Evolutionary conservation across 37 sponge, comb jelly and placozoan genomes (phyloP).

Genomic region (Cliona cf. orientalis): DNA sequence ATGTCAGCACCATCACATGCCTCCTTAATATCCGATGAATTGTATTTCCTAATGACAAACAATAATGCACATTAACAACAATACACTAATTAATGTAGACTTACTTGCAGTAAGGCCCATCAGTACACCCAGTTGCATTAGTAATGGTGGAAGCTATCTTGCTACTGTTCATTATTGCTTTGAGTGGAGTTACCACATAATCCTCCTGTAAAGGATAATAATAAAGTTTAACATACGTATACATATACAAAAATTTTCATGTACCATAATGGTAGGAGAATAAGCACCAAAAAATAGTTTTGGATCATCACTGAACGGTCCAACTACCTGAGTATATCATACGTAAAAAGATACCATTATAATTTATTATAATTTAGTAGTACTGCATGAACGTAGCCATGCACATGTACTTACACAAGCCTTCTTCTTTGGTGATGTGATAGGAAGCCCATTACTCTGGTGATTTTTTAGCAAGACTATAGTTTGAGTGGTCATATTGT

Average conservation of each 20-base stretch:
- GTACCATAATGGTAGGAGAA: constrained; percentile 49
- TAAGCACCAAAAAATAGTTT: constrained; percentile 55
- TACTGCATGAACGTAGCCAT: neutral
- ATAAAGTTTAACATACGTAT: neutral
- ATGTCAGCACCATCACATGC: constrained; percentile 48
- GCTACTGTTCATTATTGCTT: neutral
- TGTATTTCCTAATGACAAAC: constrained; percentile 1
- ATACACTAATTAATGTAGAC: neutral
- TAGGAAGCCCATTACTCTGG: constrained; percentile 4
- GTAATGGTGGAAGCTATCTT: neutral
- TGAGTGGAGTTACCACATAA: too few relatives aligned
- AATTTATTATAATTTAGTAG: too few relatives aligned
- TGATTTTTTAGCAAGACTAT: constrained; percentile 64
- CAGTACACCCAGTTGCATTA: constrained; percentile 40
- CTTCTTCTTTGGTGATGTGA: neutral
- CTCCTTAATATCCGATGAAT: constrained; percentile 6
- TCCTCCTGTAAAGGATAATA: neutral
- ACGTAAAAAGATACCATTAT: neutral
- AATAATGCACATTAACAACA: neutral
- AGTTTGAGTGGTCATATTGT: constrained; percentile 37
- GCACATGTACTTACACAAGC: constrained; percentile 47
- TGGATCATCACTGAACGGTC: constrained; percentile 54
- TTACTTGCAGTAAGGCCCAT: constrained; percentile 54
- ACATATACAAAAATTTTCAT: neutral
- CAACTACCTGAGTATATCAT: constrained; percentile 41